Conservation (phyloP, 2,888 invertebrate genomes). For the Drosophila rubida region DNA sequence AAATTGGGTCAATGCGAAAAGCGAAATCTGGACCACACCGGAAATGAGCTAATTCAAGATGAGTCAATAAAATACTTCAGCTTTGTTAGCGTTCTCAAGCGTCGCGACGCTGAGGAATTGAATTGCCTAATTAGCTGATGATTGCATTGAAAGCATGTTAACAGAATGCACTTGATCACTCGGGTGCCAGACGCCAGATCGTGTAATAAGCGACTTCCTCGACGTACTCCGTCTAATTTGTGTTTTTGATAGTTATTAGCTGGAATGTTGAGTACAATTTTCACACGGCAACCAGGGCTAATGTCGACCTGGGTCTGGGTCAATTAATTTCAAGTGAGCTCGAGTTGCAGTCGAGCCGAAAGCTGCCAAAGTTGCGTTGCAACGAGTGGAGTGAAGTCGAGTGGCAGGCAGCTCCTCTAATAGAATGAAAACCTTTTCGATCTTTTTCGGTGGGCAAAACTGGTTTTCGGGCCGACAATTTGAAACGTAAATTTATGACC, state of each 20-base stretch:
- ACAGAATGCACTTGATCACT: conserved; percentile 2
- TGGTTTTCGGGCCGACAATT: conserved; percentile 70
- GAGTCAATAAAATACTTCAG: conserved; percentile 7
- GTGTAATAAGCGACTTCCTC: conserved; percentile 40
- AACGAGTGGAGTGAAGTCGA: conserved; percentile 7
- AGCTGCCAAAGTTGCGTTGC: conserved; percentile 45
- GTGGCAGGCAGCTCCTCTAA: conserved; percentile 32
- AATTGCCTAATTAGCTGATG: conserved; percentile 1
- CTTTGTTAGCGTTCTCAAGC: no score
- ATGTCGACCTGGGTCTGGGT: conserved; percentile 26
- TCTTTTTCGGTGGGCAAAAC: conserved; percentile 63
- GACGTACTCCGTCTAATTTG: conserved; percentile 13
- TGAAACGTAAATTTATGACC: conserved; percentile 79
- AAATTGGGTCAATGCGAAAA: conserved; percentile 62
- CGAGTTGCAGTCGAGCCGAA: conserved; percentile 21
- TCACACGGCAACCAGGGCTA: conserved; percentile 33
- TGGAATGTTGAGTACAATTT: conserved; percentile 14
- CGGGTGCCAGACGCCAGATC: not conserved
- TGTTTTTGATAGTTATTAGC: conserved; percentile 44
- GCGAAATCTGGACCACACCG: conserved; percentile 11
- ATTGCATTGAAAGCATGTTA: not conserved
- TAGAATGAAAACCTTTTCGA: conserved; percentile 71
- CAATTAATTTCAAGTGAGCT: conserved; percentile 41
- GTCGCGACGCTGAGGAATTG: not conserved
- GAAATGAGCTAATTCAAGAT: conserved; percentile 18